These are phyloP conservation scores for Epinephelus lanceolatus DNA, from an alignment of 2,113 vertebrate genomes.

Conservation along the genomic window DNA sequence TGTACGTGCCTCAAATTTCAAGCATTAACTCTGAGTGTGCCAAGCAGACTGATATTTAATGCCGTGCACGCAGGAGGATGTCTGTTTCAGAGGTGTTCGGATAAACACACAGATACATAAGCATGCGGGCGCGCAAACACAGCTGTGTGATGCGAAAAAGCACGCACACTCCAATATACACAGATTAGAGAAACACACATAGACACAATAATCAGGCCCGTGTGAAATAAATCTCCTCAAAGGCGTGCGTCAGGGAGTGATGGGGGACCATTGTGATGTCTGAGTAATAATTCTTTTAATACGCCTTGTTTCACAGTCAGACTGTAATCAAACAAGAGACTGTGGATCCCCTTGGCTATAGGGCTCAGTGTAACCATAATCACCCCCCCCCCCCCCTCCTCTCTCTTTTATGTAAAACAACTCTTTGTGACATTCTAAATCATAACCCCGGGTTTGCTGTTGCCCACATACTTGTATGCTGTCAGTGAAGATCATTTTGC, in stretches of 20 bases:
- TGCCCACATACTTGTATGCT: constrained; percentile 49
- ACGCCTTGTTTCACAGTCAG: constrained; percentile 74
- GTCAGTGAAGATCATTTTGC: constrained; percentile 46
- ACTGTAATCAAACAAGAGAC: constrained; percentile 78
- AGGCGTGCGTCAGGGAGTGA: constrained; percentile 67
- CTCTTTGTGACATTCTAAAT: constrained; percentile 73
- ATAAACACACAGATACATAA: constrained; percentile 1
- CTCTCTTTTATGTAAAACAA: constrained; percentile 72
- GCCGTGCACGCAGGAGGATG: constrained; percentile 42
- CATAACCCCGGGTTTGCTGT: constrained; percentile 61
- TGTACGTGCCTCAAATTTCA: constrained; percentile 81
- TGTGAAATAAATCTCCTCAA: constrained; percentile 73
- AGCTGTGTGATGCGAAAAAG: background rate
- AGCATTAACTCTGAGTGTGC: constrained; percentile 74
- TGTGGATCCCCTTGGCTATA: constrained; percentile 69
- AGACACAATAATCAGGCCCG: constrained; percentile 59
- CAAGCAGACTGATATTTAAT: constrained; percentile 63
- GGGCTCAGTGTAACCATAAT: constrained; percentile 71
- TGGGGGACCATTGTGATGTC: constrained; percentile 70
- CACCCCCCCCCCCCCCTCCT: constrained; percentile 21
- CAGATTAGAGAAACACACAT: constrained; percentile 52
- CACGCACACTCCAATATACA: background rate
- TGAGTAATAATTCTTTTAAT: constrained; percentile 79
- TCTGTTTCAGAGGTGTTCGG: constrained; percentile 56
- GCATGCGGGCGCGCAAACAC: background rate